Evolutionary conservation across 2,113 vertebrate genomes (phyloP).

Genomic region (Columba janthina): DNA sequence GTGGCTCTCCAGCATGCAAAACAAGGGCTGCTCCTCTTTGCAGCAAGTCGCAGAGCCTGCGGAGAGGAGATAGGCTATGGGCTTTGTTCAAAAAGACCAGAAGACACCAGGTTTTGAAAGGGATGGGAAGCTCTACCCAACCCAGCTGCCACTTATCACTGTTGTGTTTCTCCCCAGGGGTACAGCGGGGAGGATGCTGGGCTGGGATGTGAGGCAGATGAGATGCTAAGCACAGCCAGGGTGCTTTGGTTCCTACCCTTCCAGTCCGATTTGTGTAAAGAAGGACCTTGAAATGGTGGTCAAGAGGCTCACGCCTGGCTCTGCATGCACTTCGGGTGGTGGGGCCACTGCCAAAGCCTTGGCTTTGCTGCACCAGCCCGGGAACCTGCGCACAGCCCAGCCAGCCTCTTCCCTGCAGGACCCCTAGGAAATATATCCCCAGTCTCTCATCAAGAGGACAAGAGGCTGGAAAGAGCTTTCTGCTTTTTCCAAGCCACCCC

Average conservation of each 20-base stretch:
- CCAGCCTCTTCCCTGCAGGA: rapidly evolving
- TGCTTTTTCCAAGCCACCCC: not conserved
- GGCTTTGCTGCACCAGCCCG: not conserved
- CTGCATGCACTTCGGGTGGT: rapidly evolving
- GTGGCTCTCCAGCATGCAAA: not conserved
- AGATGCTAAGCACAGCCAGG: not conserved
- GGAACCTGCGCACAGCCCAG: not conserved
- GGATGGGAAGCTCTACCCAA: not conserved
- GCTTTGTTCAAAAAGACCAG: not conserved
- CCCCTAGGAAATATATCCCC: rapidly evolving
- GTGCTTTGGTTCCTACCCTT: not conserved
- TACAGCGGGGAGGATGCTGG: not conserved
- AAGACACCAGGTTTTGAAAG: not conserved
- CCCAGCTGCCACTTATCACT: not conserved
- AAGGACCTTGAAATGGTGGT: not conserved
- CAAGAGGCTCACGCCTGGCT: not conserved
- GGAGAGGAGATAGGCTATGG: not conserved
- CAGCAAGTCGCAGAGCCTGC: not conserved
- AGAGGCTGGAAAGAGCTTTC: not conserved
- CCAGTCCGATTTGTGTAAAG: rapidly evolving
- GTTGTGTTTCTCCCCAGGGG: rapidly evolving
- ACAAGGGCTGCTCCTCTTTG: not conserved
- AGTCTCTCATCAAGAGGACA: rapidly evolving
- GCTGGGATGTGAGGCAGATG: not conserved
- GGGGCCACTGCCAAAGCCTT: not conserved